Evolutionary conservation across 92 coral and sea anemone genomes (phyloP).

Genomic region (Siderastrea siderea): DNA sequence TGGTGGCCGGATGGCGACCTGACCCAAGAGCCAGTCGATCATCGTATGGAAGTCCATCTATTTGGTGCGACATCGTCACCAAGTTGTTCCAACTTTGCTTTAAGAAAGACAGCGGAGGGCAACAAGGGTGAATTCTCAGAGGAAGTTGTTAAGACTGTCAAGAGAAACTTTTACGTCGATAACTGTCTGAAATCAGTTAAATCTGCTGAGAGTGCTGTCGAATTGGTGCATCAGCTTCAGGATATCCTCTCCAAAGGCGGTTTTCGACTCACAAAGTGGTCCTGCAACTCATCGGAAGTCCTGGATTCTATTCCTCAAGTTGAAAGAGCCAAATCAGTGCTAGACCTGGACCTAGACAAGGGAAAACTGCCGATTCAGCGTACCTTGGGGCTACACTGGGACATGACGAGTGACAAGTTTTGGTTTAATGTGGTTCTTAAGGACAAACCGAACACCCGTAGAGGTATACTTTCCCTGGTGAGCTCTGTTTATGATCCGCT

Average conservation of each 20-base stretch:
- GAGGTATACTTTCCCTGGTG: conserved; percentile 16
- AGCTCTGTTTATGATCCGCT: conserved; percentile 13
- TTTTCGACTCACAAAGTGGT: conserved; percentile 3
- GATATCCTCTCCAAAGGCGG: neutral
- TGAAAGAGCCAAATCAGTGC: neutral
- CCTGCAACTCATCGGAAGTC: neutral
- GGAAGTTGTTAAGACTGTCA: too few species aligned
- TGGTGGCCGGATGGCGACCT: conserved; percentile 12
- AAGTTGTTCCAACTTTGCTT: neutral
- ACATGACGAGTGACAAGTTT: conserved; percentile 5
- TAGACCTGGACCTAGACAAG: conserved; percentile 8
- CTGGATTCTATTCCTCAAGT: neutral
- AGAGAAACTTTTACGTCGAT: too few species aligned
- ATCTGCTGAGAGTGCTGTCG: neutral
- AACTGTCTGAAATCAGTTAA: conserved; percentile 3
- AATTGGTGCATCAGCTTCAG: neutral
- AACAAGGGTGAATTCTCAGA: neutral
- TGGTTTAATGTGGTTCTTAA: neutral
- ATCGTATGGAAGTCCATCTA: conserved; percentile 11
- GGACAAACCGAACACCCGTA: neutral
- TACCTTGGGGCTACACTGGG: conserved; percentile 3
- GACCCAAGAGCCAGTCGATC: neutral
- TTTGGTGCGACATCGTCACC: conserved; percentile 18
- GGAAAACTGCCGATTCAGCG: neutral
- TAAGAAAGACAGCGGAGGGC: neutral